These are phyloP conservation scores for Mesitornis unicolor DNA, from an alignment of 2,113 vertebrate species.

Conservation along the genomic window DNA sequence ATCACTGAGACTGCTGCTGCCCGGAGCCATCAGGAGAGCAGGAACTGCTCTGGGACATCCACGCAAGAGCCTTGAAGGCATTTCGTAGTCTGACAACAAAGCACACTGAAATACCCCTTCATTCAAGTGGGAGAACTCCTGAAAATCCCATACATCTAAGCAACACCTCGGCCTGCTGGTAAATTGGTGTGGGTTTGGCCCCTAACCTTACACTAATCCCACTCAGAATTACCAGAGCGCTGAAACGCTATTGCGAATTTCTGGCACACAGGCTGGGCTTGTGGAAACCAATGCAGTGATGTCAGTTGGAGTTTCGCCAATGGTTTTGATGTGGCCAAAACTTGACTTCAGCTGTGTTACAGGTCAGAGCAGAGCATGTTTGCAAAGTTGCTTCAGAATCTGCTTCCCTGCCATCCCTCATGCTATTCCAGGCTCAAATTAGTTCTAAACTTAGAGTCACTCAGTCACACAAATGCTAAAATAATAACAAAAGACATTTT, in stretches of 20 bases:
- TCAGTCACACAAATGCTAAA: neutral
- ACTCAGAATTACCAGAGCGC: neutral
- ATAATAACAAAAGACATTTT: neutral
- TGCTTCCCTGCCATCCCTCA: neutral
- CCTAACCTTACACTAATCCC: neutral
- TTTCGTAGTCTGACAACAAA: neutral
- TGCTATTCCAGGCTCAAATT: conserved; percentile 18
- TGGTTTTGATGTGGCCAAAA: neutral
- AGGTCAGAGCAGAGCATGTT: conserved; percentile 22
- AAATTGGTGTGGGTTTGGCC: neutral
- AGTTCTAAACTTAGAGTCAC: conserved; percentile 43
- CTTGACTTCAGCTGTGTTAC: conserved; percentile 26
- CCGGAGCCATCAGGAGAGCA: neutral
- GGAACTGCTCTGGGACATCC: neutral
- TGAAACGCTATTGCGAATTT: neutral
- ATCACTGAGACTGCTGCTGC: neutral
- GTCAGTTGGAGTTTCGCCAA: conserved; percentile 24
- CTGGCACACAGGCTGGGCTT: neutral
- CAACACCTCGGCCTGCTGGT: neutral
- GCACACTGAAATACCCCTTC: neutral
- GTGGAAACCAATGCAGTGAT: conserved; percentile 2
- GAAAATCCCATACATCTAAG: neutral
- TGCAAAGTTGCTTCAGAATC: conserved; percentile 1
- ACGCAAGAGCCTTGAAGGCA: neutral
- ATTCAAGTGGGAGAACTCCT: neutral